These are phyloP conservation scores for Cairina moschata DNA, from an alignment of 2,113 vertebrate genomes.

Conservation along the genomic window DNA sequence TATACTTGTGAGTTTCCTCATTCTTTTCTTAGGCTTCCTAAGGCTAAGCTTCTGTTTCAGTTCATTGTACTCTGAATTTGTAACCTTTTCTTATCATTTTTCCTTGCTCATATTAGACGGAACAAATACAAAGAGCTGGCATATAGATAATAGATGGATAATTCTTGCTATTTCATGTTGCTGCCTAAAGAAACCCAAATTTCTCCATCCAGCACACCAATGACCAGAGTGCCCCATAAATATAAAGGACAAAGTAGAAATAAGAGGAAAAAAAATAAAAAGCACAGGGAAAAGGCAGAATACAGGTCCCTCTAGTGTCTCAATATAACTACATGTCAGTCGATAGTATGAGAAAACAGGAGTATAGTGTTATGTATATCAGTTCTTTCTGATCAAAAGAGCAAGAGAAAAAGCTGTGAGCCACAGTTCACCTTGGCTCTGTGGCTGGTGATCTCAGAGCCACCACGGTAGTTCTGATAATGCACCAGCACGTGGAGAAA, in stretches of 20 bases:
- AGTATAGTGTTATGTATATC: background rate
- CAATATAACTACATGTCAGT: background rate
- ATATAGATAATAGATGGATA: background rate
- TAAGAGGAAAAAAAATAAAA: background rate
- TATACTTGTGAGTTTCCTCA: fast-evolving
- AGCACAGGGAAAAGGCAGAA: background rate
- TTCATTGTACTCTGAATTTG: background rate
- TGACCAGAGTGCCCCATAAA: background rate
- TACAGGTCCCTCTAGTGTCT: background rate
- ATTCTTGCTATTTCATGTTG: background rate
- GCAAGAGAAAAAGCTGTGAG: background rate
- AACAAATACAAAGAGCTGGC: background rate
- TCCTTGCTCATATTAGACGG: background rate
- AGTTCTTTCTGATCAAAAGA: background rate
- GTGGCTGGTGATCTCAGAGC: background rate
- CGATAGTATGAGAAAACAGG: fast-evolving
- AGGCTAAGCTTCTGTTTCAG: background rate
- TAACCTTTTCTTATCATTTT: background rate
- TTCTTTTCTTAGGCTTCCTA: background rate
- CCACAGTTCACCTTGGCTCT: background rate
- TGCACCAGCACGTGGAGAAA: background rate
- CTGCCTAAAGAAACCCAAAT: background rate
- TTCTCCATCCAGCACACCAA: background rate
- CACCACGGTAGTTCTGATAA: too few species aligned
- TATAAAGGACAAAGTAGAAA: background rate